These are phyloP conservation scores for Baccha elongata DNA, from an alignment of 2,888 invertebrate species.

Conservation along the genomic window DNA sequence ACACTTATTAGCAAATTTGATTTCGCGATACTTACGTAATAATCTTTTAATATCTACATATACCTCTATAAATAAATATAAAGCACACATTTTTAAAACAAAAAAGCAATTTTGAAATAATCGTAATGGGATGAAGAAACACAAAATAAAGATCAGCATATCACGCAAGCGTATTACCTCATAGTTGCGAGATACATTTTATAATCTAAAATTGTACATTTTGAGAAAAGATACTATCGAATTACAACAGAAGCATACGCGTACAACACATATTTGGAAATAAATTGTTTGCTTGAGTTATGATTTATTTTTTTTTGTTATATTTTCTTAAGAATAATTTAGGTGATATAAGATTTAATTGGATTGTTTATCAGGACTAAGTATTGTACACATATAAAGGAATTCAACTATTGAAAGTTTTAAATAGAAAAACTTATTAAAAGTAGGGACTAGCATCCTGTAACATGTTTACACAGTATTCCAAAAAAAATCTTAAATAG, in stretches of 20 bases:
- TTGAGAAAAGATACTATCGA: slow-evolving; percentile 56
- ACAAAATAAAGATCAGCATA: slow-evolving; percentile 15
- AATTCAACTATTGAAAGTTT: too few relatives aligned
- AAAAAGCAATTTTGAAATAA: slow-evolving; percentile 54
- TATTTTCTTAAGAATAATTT: too few relatives aligned
- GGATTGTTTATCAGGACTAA: too few relatives aligned
- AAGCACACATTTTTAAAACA: slow-evolving; percentile 46
- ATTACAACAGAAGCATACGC: slow-evolving; percentile 56
- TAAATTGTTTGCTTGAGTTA: slow-evolving; percentile 8
- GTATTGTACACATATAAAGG: too few relatives aligned
- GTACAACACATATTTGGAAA: slow-evolving; percentile 62
- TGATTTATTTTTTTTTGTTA: slow-evolving; percentile 62
- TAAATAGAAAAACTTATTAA: too few relatives aligned
- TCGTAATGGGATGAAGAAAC: slow-evolving; percentile 7
- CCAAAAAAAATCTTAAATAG: too few relatives aligned
- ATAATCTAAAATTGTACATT: slow-evolving; percentile 70
- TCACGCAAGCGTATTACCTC: slow-evolving; percentile 69
- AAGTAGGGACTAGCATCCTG: too few relatives aligned
- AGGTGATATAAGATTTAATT: too few relatives aligned
- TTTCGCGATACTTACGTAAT: slow-evolving; percentile 68
- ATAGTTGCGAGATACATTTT: slow-evolving; percentile 49
- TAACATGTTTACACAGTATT: too few relatives aligned
- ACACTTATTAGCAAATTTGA: slow-evolving; percentile 39
- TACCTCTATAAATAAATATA: slow-evolving; percentile 26
- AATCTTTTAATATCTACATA: slow-evolving; percentile 24